A percentile compares a stretch with the other conserved stretches of the same genome.
phyloP scores from a whole-genome alignment of 2,113 vertebrate species.

The Laterallus jamaicensis region DNA sequence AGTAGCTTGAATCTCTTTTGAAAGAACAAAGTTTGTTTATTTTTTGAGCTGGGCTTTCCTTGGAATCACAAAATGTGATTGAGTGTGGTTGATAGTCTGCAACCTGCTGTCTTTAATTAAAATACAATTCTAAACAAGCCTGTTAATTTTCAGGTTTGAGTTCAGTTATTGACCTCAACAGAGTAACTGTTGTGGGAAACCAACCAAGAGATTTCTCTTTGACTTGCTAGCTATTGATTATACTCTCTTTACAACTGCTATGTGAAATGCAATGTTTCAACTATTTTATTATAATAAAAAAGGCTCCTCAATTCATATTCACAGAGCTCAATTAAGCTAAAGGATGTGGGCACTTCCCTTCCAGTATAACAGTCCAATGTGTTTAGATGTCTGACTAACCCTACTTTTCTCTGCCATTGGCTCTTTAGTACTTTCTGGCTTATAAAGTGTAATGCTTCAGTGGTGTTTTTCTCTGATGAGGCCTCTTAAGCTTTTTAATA shows the following conservation, averaged over 20 bases:
- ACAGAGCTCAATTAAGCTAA: background rate
- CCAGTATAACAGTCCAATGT: background rate
- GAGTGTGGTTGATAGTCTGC: background rate
- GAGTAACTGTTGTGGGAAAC: background rate
- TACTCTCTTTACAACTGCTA: background rate
- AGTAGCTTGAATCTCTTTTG: accelerated
- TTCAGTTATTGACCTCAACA: background rate
- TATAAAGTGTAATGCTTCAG: background rate
- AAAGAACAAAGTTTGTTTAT: accelerated
- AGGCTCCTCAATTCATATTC: background rate
- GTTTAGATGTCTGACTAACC: background rate
- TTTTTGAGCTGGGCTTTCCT: background rate
- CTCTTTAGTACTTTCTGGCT: background rate
- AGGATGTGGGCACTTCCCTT: background rate
- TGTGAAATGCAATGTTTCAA: background rate
- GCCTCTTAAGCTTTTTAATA: background rate
- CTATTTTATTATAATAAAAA: background rate
- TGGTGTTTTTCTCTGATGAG: background rate
- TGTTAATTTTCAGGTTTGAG: background rate
- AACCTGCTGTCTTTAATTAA: background rate
- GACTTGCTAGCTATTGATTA: background rate
- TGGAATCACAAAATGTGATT: background rate
- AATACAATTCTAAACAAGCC: background rate
- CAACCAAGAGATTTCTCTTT: background rate
- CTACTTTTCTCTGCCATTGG: background rate